phyloP scores from a whole-genome alignment of 2,888 invertebrate species.

The Scelioninae gen. 1 region DNA sequence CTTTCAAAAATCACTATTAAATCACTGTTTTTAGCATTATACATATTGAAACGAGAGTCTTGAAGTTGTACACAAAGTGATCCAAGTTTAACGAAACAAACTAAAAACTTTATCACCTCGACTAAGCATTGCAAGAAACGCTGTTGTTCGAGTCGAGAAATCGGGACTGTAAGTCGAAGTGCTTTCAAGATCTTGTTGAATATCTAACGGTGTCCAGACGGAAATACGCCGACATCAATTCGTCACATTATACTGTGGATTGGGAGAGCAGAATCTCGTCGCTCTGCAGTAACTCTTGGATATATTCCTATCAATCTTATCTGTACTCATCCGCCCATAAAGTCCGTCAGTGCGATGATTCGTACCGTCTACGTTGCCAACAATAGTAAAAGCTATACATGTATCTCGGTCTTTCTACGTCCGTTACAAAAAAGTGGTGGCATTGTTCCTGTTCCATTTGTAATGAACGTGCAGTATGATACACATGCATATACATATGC shows the following conservation, averaged over 20 bases:
- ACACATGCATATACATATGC: conserved; percentile 49
- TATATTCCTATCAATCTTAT: conserved; percentile 44
- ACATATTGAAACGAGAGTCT: too few species aligned
- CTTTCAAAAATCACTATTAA: too few species aligned
- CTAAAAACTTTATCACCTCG: too few species aligned
- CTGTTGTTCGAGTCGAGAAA: not conserved
- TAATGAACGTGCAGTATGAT: conserved; percentile 44
- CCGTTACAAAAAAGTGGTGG: conserved; percentile 26
- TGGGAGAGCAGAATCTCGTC: conserved; percentile 41
- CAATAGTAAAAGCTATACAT: conserved; percentile 33
- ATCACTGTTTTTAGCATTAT: too few species aligned
- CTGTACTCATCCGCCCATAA: conserved; percentile 49
- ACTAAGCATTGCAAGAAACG: too few species aligned
- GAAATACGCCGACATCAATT: conserved; percentile 59
- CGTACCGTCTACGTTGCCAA: conserved; percentile 32
- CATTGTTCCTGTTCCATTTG: conserved; percentile 55
- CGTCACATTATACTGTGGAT: conserved; percentile 53
- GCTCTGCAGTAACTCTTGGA: conserved; percentile 37
- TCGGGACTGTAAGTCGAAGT: conserved; percentile 43
- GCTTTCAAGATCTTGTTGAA: conserved; percentile 49
- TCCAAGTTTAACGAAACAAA: too few species aligned
- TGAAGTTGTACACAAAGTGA: too few species aligned
- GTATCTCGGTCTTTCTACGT: conserved; percentile 14
- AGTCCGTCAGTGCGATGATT: conserved; percentile 45
- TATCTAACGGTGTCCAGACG: conserved; percentile 52